phyloP scores from a whole-genome alignment of 2,113 vertebrate species.

The Protobothrops flavoviridis region DNA sequence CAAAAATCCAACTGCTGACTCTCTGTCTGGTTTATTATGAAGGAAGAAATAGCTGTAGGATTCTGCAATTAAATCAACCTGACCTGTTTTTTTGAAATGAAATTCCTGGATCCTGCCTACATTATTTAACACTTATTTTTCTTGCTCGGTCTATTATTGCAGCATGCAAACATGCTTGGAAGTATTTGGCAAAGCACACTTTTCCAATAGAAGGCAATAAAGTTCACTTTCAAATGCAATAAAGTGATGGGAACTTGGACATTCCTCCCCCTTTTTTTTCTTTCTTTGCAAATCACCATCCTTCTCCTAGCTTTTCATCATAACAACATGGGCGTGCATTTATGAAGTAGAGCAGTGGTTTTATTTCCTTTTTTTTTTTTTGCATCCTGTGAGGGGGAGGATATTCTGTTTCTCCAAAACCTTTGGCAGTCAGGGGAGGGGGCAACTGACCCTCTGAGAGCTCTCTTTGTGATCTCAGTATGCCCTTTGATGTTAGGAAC shows the following conservation, averaged over 20 bases:
- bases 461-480: neutral
- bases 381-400: neutral
- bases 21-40: neutral
- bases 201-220: neutral
- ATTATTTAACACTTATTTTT: neutral
- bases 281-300: neutral
- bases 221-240: neutral
- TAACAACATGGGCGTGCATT: neutral
- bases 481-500: neutral
- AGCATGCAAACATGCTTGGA: neutral
- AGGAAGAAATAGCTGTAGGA: neutral
- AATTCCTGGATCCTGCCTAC: neutral
- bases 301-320: neutral
- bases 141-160: neutral
- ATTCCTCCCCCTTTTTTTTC: neutral
- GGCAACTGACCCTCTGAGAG: neutral
- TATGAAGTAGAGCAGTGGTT: neutral
- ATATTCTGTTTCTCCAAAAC: neutral
- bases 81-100: neutral
- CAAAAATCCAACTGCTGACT: neutral
- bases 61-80: neutral
- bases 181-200: neutral
- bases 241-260: neutral
- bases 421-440: neutral
- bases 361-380: neutral